Base-by-base conservation (phyloP, 2,113 vertebrate genomes). In the Elephantulus edwardii region DNA sequence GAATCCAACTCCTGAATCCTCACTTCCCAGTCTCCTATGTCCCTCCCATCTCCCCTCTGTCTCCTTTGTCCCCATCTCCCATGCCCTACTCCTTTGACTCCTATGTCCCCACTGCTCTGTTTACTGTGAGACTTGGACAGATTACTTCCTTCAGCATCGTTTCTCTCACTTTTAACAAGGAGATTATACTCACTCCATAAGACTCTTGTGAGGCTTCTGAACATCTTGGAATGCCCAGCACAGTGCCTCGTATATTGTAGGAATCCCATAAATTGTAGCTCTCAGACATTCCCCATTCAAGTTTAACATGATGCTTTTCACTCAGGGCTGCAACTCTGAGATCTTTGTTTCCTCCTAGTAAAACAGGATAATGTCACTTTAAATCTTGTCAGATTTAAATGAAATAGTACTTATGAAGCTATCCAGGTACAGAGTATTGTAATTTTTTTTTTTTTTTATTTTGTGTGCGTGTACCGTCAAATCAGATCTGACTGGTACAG, bases 141-240 rank as follows among this genome's bases (percentile, higher is more conserved):
- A 22, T 79, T 22, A 42, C 54, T 72, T 40, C 20, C 46, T 62
- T 58, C 11, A 20, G 44, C 42, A 28, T 76, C 33, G 11, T 60
- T 72, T 28, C 56, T 13, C n/a, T 83, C 26, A 52, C 12, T 66
- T 80, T 64, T 33, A 0, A 38, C 1, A 28, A 38, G 19, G 35
- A 2, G 26, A 22, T 54, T 38, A 78, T 33, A 9, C 6, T 50
- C 2, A 24, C 22, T 22, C 83, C 9, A 4, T 1, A 44, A 77
- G 44, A 56, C 26, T 91, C 30, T 38, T 75, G 38, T 24, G 64
- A 68, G 83, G 38, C 78, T 82, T 85, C 70, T 52, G 40, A 70
- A 19, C 66, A 30, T 6, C 10, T 0, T 19, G 54, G 60, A 52
- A 40, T 38, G 13, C 70, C 40, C 38, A 46, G 40, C 52, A 30